Percentiles rank a stretch among this genome's conserved stretches.
These are phyloP conservation scores for Heliconius ethilla DNA, from an alignment of 2,888 invertebrate species.

Conservation along the genomic window DNA sequence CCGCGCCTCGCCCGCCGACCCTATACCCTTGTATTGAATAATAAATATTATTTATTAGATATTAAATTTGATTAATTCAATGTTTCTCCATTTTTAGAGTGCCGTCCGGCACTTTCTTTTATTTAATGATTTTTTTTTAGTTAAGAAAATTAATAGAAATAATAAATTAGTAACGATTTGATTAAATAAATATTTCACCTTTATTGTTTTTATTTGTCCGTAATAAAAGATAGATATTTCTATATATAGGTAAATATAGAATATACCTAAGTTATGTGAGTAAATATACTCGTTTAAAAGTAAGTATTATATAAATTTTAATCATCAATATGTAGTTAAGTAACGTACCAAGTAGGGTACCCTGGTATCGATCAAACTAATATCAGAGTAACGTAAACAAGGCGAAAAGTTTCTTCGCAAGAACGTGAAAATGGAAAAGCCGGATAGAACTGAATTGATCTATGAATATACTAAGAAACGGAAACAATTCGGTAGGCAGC, in stretches of 20 bases:
- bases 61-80: neutral
- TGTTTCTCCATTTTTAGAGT: neutral
- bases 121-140: too few species aligned
- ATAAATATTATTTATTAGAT: too few species aligned
- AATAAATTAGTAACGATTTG: too few species aligned
- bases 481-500: conserved; percentile 86
- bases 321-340: too few species aligned
- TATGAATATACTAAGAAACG: conserved; percentile 86
- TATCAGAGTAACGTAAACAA: neutral
- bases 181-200: too few species aligned
- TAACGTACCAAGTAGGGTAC: neutral
- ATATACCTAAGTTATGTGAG: neutral
- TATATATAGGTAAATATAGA: neutral
- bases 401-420: neutral
- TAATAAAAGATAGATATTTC: too few species aligned
- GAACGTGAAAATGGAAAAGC: conserved; percentile 61
- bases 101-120: too few species aligned
- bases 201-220: too few species aligned
- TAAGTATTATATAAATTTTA: too few species aligned
- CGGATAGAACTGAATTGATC: conserved; percentile 66
- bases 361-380: conserved; percentile 35
- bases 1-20: conserved; percentile 68
- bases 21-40: conserved; percentile 69
- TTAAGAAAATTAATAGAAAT: too few species aligned
- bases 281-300: neutral